Evolutionary conservation across 1,140 invertebrate genomes (phyloP).

Genomic region (Hermetia illucens): DNA sequence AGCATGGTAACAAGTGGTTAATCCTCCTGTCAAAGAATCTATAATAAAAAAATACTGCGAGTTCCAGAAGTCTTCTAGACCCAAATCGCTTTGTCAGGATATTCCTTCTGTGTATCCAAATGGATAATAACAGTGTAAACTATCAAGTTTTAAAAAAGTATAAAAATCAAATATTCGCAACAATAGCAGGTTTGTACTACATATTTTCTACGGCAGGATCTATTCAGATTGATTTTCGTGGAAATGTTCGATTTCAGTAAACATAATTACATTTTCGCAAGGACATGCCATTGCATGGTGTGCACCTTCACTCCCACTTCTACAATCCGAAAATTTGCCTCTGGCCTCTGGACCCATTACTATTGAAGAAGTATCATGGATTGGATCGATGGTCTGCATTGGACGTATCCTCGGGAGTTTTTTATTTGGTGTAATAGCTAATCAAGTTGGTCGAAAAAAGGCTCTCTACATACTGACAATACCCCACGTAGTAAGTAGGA

Average conservation of each 20-base stretch:
- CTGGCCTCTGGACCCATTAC: conserved; percentile 17
- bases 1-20: too few species aligned
- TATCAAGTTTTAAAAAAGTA: too few species aligned
- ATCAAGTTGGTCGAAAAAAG: conserved; percentile 34
- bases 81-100: too few species aligned
- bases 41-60: too few species aligned
- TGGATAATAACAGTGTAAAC: too few species aligned
- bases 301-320: conserved; percentile 33
- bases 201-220: too few species aligned
- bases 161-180: too few species aligned
- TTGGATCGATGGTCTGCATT: conserved; percentile 35
- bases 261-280: conserved; percentile 18
- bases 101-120: too few species aligned
- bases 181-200: too few species aligned
- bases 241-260: conserved; percentile 11
- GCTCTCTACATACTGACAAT: conserved; percentile 26
- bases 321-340: conserved; percentile 24
- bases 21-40: too few species aligned
- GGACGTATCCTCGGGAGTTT: conserved; percentile 35
- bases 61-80: too few species aligned
- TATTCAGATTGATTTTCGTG: too few species aligned
- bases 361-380: conserved; percentile 35
- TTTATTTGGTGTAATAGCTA: conserved; percentile 36
- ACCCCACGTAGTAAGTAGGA: conserved; percentile 24
- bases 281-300: conserved; percentile 31